A percentile compares a stretch with the other conserved stretches of the same genome.
Conservation (phyloP, 2,888 invertebrate genomes). For the Patella ulyssiponensis region DNA sequence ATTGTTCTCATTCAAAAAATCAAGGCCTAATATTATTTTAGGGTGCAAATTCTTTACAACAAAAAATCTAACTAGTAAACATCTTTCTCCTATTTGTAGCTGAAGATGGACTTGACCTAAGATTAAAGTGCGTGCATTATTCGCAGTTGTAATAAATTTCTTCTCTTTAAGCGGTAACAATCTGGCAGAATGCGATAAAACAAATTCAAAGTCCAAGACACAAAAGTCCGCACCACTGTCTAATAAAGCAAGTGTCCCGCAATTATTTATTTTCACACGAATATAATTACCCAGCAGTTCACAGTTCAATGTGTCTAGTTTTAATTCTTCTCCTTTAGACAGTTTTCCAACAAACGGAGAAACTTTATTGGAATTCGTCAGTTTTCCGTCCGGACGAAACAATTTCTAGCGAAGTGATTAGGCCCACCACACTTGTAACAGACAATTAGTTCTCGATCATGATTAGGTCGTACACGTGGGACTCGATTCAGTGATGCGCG, state of each 20-base stretch:
- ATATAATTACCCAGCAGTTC: neutral
- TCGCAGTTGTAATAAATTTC: slow-evolving; percentile 5
- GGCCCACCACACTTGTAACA: no score
- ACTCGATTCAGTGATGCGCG: no score
- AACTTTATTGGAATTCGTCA: neutral
- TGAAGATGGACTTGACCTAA: neutral
- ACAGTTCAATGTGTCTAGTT: no score
- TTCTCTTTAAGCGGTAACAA: neutral
- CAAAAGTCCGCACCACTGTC: no score
- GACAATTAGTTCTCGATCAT: no score
- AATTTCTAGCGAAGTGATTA: no score
- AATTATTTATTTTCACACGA: neutral
- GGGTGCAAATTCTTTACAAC: slow-evolving; percentile 12
- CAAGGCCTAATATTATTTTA: slow-evolving; percentile 12
- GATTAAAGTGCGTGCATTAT: neutral
- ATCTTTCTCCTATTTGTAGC: neutral
- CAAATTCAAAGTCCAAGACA: neutral
- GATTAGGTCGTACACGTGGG: neutral
- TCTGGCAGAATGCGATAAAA: neutral
- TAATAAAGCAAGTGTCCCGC: neutral
- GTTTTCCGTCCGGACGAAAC: neutral
- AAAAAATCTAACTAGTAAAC: neutral
- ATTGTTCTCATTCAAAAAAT: slow-evolving; percentile 4
- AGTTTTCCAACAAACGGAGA: no score
- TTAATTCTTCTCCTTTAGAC: no score